Evolutionary conservation across 2,888 invertebrate genomes (phyloP).

Genomic region (Latheticus oryzae): DNA sequence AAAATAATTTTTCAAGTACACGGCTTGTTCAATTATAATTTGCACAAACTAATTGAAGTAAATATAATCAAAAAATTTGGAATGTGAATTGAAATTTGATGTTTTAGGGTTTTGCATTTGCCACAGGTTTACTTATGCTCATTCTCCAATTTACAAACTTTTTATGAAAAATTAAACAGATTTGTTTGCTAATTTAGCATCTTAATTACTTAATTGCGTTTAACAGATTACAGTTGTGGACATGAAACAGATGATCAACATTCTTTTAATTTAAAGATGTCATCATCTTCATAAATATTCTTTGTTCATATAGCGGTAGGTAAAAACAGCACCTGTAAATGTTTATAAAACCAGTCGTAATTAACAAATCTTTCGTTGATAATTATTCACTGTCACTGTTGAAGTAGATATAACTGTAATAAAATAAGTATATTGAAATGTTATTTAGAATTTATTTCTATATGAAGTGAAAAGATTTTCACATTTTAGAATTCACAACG

Average conservation of each 20-base stretch:
- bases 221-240: too few species aligned
- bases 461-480: background rate
- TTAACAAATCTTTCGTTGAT: conserved; percentile 16
- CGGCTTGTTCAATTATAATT: conserved; percentile 14
- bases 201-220: too few species aligned
- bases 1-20: conserved; percentile 12
- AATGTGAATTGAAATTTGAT: background rate
- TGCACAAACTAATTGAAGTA: conserved; percentile 6
- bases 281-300: too few species aligned
- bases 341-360: conserved; percentile 30
- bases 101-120: conserved; percentile 17
- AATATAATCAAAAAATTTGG: background rate
- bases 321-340: too few species aligned
- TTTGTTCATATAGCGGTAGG: too few species aligned
- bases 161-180: conserved; percentile 4
- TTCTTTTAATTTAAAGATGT: too few species aligned
- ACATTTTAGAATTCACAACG: background rate
- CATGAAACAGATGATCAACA: too few species aligned
- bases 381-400: conserved; percentile 19
- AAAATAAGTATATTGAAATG: background rate
- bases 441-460: background rate
- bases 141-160: too few species aligned
- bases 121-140: conserved; percentile 1
- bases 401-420: background rate
- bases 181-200: background rate